These are phyloP conservation scores for Rotaria sp. DNA, from an alignment of 2,888 invertebrate genomes.

Conservation along the genomic window DNA sequence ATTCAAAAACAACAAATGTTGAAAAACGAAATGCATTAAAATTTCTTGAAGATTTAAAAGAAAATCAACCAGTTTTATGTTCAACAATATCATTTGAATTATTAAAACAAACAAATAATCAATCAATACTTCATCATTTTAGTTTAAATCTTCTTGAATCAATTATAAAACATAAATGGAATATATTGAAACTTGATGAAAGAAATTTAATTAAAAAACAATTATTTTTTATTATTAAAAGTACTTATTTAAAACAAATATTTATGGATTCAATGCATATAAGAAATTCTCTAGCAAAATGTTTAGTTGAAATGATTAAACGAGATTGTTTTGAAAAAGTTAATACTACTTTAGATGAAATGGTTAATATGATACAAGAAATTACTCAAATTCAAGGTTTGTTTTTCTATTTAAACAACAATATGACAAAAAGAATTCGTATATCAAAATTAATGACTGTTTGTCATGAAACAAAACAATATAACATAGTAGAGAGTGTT, in stretches of 20 bases:
- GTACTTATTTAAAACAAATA: not conserved
- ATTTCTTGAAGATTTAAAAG: slow-evolving; percentile 16
- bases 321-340: slow-evolving; percentile 24
- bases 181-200: not conserved
- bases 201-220: not conserved
- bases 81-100: slow-evolving; percentile 2
- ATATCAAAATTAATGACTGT: no score
- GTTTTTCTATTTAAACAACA: no score
- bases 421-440: no score
- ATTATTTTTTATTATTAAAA: not conserved
- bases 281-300: not conserved
- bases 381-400: not conserved
- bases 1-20: slow-evolving; percentile 10
- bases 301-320: slow-evolving; percentile 23
- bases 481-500: no score
- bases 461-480: no score
- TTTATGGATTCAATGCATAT: not conserved
- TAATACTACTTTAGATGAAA: not conserved
- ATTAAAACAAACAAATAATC: not conserved
- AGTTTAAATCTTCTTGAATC: slow-evolving; percentile 2
- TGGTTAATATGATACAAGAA: not conserved
- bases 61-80: not conserved
- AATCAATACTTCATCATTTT: not conserved
- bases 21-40: slow-evolving; percentile 17
- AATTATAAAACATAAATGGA: slow-evolving; percentile 12